Base-by-base conservation (phyloP, 2,113 vertebrate species). In the Tenrec ecaudatus region DNA sequence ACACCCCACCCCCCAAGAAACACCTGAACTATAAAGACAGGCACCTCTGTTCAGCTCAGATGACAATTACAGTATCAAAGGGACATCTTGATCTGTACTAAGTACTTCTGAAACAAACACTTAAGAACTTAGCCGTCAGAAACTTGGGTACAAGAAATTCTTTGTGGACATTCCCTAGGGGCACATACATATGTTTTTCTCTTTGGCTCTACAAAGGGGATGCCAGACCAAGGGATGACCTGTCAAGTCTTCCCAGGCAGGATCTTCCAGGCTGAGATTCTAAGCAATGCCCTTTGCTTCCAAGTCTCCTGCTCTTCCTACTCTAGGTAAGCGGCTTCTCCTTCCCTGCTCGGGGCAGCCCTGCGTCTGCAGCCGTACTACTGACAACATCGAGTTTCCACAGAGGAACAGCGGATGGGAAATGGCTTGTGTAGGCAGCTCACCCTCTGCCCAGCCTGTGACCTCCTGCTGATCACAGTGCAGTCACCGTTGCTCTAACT, bases 401-500 rank as follows among this genome's bases (percentile, higher is more conserved):
- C n/a, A 89, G 27, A 91, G 36, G 29, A 78, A 43, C 38, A 77
- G 82, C 17, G 58, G 78, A 40, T 60, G 29, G 91, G 17, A 90
- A 84, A 96, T 40, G 31, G 4, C 7, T 64, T 53, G n/a, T 68
- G 53, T 60, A 29, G n/a, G 71, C 40, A 90, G 69, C 40, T 82
- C 78, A 69, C 2, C 53, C 53, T 31, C 2, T 71, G 82, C 62
- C 89, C 73, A 12, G 36, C 7, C 25, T 31, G 25, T 96, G 94
- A 96, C 89, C 81, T 92, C 68, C 62, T 47, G 77, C 83, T 90
- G 86, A 94, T 20, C 96, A 29, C 78, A 93, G 0, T 94, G 95
- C 95, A 88, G 81, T 96, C 96, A 92, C 62, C 66, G 86, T 95
- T 95, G 93, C 71, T 88, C 89, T 93, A 93, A 92, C 38, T 87